A percentile compares a stretch with the other conserved stretches of the same genome.
Conservation (phyloP, 2,113 vertebrate genomes). For the Chunga burmeisteri region DNA sequence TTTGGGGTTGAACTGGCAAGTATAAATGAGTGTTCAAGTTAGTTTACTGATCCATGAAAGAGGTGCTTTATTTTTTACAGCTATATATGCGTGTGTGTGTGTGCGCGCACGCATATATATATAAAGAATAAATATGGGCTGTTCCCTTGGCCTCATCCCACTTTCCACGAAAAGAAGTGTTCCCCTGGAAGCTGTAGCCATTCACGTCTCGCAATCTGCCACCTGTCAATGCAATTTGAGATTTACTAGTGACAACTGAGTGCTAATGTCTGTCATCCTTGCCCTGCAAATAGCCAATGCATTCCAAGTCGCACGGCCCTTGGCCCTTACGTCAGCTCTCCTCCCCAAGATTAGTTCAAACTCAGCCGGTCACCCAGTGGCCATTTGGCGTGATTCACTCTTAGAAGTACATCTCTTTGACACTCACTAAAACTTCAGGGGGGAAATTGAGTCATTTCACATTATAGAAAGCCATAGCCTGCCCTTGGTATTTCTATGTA, state of each 20-base stretch:
- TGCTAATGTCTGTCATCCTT: slow-evolving; percentile 49
- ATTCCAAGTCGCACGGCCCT: slow-evolving; percentile 47
- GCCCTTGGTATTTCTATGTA: slow-evolving; percentile 66
- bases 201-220: slow-evolving; percentile 18
- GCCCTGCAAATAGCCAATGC: slow-evolving; percentile 46
- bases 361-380: slow-evolving; percentile 52
- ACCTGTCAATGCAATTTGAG: slow-evolving; percentile 61
- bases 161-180: slow-evolving; percentile 11
- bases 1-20: background rate
- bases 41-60: background rate
- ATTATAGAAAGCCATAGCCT: slow-evolving; percentile 62
- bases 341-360: slow-evolving; percentile 41
- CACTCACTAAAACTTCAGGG: slow-evolving; percentile 47
- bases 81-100: background rate
- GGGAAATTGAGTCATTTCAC: slow-evolving; percentile 64
- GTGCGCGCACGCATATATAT: no score
- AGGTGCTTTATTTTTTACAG: background rate
- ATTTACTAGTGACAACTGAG: slow-evolving; percentile 63
- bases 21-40: background rate
- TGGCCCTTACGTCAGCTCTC: slow-evolving; percentile 43
- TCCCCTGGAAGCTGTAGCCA: slow-evolving; percentile 33
- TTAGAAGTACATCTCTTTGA: slow-evolving; percentile 24
- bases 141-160: slow-evolving; percentile 15
- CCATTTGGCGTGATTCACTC: slow-evolving; percentile 66
- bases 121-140: background rate